Evolutionary conservation across 2,888 invertebrate species (phyloP).

Genomic region (Byasa hedistus): DNA sequence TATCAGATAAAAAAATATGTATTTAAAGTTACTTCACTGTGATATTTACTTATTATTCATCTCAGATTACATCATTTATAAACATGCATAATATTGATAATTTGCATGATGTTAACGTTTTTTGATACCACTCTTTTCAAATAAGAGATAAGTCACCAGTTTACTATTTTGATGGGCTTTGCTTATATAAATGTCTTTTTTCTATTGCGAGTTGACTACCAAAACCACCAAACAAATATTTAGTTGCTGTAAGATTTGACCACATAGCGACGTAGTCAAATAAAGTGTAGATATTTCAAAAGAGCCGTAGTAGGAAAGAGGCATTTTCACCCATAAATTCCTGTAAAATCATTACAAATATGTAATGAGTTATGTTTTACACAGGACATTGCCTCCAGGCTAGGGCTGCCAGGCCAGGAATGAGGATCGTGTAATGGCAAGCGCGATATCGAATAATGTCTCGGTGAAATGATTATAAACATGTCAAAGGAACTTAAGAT

Average conservation of each 20-base stretch:
- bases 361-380: slow-evolving; percentile 52
- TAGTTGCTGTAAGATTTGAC: slow-evolving; percentile 19
- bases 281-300: slow-evolving; percentile 48
- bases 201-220: too few species aligned
- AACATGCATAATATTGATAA: too few species aligned
- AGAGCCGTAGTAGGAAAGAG: slow-evolving; percentile 54
- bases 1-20: background rate
- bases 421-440: background rate
- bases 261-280: slow-evolving; percentile 36
- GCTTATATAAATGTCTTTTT: too few species aligned
- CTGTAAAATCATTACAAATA: slow-evolving; percentile 70
- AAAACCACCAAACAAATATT: too few species aligned
- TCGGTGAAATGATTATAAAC: too few species aligned
- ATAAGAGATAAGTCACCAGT: too few species aligned
- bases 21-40: background rate
- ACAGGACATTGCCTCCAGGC: slow-evolving; percentile 62
- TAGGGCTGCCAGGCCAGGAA: slow-evolving; percentile 36
- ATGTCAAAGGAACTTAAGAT: too few species aligned
- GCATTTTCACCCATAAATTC: slow-evolving; percentile 63
- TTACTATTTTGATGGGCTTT: too few species aligned
- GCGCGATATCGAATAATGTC: too few species aligned
- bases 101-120: too few species aligned
- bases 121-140: too few species aligned
- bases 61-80: too few species aligned
- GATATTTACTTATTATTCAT: background rate